Base-by-base conservation (phyloP, 2,797 vertebrate genomes). In the Helarctos malayanus region DNA sequence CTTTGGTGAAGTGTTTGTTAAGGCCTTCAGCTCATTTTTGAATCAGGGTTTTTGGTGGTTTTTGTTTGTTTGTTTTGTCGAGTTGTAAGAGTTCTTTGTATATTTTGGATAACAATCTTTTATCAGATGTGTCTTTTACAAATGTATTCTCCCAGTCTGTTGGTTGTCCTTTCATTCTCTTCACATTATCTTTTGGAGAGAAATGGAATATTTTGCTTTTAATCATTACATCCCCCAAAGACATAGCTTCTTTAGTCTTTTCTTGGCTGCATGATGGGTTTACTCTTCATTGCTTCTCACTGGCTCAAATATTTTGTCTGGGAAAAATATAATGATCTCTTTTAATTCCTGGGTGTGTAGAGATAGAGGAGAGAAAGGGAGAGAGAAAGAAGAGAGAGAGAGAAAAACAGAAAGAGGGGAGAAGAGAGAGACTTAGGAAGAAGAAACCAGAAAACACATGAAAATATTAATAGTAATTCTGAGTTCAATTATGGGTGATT, bases 251-350 rank as follows among this genome's bases (percentile, higher is more conserved):
- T 87, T 12, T 49, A 68, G 68, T 80, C 1, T 63, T 94, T 81
- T 56, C 27, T 63, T 95, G 69, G n/a, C 13, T 49, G 32, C 0
- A 54, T 13, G 5, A 27, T 81, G 56, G 57, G 54, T 90, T 97
- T 59, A 32, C 7, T 95, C 93, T 95, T 91, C 27, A 81, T 78
- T 94, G 89, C 25, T 80, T 87, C 38, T 80, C 4, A 47, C 8
- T 80, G 38, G 2, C 8, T 84, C 41, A 88, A 71, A 35, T 82
- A 56, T 29, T 32, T 49, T 56, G 85, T 81, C 49, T 80, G 23
- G 7, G 57, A 65, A 89, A 68, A 56, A 47, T 45, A 68, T 23
- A 2, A 12, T 80, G 19, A 47, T 45, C 1, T 41, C 1, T 69
- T 89, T 47, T 63, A 76, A 47, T 94, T 89, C 16, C 82, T 92